These are phyloP conservation scores for Aleiodes testaceus DNA, from an alignment of 2,888 invertebrate species.

Conservation along the genomic window DNA sequence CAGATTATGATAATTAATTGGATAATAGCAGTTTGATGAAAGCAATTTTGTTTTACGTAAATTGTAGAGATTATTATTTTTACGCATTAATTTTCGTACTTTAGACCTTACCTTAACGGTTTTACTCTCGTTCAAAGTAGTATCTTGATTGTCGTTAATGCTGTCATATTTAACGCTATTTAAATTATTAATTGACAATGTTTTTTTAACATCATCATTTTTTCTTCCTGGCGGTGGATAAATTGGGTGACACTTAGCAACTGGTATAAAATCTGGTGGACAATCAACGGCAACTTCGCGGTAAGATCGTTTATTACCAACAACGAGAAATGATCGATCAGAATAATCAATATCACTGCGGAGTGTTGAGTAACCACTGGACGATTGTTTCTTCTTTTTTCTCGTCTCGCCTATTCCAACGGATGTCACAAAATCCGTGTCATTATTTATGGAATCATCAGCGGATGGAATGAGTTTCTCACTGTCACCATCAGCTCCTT, in stretches of 20 bases:
- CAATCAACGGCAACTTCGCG: slow-evolving; percentile 71
- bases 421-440: slow-evolving; percentile 50
- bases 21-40: slow-evolving; percentile 30
- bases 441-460: slow-evolving; percentile 61
- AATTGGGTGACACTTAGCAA: slow-evolving; percentile 69
- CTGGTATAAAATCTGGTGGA: slow-evolving; percentile 68
- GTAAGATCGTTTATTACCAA: slow-evolving; percentile 59
- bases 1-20: slow-evolving; percentile 40
- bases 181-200: slow-evolving; percentile 43
- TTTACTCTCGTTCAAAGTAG: slow-evolving; percentile 44
- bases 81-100: slow-evolving; percentile 44
- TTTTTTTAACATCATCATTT: slow-evolving; percentile 24
- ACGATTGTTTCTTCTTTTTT: slow-evolving; percentile 64
- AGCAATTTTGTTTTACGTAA: slow-evolving; percentile 21
- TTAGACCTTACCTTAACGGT: slow-evolving; percentile 69
- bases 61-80: slow-evolving; percentile 34
- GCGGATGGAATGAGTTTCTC: slow-evolving; percentile 63
- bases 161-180: slow-evolving; percentile 26
- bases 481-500: slow-evolving; percentile 56
- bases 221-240: slow-evolving; percentile 68
- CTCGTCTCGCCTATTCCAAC: not conserved
- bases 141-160: not conserved
- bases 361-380: slow-evolving; percentile 69
- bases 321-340: slow-evolving; percentile 61
- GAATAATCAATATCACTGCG: slow-evolving; percentile 65